Base-by-base conservation (phyloP, 2,113 vertebrate species). In the Elgaria multicarinata region DNA sequence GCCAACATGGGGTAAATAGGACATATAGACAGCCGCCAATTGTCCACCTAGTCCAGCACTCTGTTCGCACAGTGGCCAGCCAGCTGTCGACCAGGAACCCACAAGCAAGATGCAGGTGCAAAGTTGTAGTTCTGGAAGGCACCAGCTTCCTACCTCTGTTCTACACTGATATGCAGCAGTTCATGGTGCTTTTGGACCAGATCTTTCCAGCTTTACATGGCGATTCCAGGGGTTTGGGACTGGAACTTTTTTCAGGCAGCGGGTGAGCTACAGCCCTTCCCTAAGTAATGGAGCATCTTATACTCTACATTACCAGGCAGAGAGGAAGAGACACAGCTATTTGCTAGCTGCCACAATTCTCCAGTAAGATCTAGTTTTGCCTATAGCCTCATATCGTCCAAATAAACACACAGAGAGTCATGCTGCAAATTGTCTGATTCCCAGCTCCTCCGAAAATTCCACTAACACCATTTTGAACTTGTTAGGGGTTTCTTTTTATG, bases 381-480 rank as follows among this genome's bases (percentile, higher is more conserved):
- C 50, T 39, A 44, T 74, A 81, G 18, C 46, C 50, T 20, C 66
- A 33, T 12, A 82, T 69, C 14, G 22, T 88, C n/a, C 87, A 58
- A 13, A 88, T 88, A 81, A 81, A 88, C 64, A 18, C 13, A 31
- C 5, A 81, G 53, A 20, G 7, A 33, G 18, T 42, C 16, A 20
- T 28, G 36, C 28, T n/a, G 36, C 53, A 58, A 26, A 64, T 75
- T 13, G 36, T 74, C 79, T 64, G 58, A 46, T 66, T 66, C 71
- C 69, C 55, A 76, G 24, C 20, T 76, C 22, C 0, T 82, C 86
- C 78, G 91, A 92, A 93, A 22, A 67, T n/a, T 53, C 0, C 0
- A 12, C 71, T 10, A 78, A 12, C 12, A 62, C 62, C 46, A 89
- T 90, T 78, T 36, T 91, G 89, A 82, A 58, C 9, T 58, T 84